Percentiles rank a stretch among this genome's conserved stretches.
Conservation (phyloP, 2,797 vertebrate genomes). For the Scolopax rusticola region DNA sequence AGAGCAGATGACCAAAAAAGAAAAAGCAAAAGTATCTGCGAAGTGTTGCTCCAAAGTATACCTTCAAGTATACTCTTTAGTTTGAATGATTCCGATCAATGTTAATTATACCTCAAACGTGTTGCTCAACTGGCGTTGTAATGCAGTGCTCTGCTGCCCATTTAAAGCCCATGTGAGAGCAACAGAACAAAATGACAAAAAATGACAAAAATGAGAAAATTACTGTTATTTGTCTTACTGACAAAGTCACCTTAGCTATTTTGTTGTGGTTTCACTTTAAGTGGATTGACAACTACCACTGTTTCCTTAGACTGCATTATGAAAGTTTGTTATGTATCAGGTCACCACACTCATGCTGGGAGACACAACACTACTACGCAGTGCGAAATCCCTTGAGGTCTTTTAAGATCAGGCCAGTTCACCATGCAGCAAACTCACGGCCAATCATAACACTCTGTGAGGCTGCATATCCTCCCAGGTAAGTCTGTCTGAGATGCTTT, state of each 20-base stretch:
- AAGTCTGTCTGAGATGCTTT: not conserved
- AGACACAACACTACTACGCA: not conserved
- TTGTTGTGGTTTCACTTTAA: not conserved
- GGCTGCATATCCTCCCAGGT: not conserved
- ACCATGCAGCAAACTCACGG: not conserved
- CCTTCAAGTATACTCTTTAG: not conserved
- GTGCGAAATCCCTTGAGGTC: not conserved
- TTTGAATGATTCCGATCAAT: not conserved
- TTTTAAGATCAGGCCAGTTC: not conserved
- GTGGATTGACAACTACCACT: not conserved
- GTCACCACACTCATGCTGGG: not conserved
- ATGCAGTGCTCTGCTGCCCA: not conserved
- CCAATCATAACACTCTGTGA: rapidly evolving
- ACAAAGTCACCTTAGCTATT: not conserved
- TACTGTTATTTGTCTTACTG: not conserved
- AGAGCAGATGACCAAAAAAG: not conserved
- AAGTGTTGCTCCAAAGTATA: not conserved
- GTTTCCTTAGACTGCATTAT: not conserved
- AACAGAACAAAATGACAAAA: not conserved
- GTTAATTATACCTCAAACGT: not conserved
- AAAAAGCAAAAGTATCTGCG: not conserved
- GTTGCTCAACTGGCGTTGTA: not conserved
- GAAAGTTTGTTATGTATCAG: not conserved
- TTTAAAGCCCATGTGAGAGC: not conserved
- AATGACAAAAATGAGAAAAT: not conserved